Evolutionary conservation across 1,140 invertebrate species (phyloP).

Genomic region (Nasonia vitripennis): DNA sequence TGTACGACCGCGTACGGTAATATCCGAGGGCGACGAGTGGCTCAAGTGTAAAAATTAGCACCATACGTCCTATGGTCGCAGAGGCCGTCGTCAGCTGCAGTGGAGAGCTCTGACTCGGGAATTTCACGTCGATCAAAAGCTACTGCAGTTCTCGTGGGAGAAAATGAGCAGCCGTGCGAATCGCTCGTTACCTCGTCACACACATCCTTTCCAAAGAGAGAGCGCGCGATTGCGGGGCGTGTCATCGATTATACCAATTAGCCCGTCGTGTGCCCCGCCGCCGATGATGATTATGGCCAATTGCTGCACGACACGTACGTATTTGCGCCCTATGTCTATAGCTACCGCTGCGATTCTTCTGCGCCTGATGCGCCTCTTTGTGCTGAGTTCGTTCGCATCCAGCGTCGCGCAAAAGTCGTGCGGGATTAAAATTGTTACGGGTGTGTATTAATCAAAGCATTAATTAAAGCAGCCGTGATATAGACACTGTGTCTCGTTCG

Average conservation of each 20-base stretch:
- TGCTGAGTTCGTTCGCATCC: no score
- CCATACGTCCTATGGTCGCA: background rate
- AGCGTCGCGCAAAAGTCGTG: no score
- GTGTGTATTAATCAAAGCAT: no score
- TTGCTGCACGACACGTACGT: background rate
- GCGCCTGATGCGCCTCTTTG: no score
- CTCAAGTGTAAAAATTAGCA: conserved; percentile 46
- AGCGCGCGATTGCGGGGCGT: conserved; percentile 58
- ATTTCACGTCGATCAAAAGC: no score
- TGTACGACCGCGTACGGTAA: background rate
- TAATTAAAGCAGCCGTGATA: no score
- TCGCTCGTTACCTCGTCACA: conserved; percentile 63
- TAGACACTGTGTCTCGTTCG: conserved; percentile 8
- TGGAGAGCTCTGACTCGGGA: no score
- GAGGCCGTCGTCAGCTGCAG: background rate
- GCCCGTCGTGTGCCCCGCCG: conserved; percentile 61
- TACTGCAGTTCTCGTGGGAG: background rate
- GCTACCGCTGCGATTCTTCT: no score
- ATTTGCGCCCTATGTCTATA: background rate
- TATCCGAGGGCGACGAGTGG: background rate
- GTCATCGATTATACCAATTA: conserved; percentile 68
- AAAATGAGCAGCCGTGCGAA: conserved; percentile 48
- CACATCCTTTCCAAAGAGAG: conserved; percentile 56
- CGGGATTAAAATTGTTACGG: no score
- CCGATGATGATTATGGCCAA: conserved; percentile 14